Evolutionary conservation across 2,888 invertebrate genomes (phyloP).

Genomic region (Elmis aenea): DNA sequence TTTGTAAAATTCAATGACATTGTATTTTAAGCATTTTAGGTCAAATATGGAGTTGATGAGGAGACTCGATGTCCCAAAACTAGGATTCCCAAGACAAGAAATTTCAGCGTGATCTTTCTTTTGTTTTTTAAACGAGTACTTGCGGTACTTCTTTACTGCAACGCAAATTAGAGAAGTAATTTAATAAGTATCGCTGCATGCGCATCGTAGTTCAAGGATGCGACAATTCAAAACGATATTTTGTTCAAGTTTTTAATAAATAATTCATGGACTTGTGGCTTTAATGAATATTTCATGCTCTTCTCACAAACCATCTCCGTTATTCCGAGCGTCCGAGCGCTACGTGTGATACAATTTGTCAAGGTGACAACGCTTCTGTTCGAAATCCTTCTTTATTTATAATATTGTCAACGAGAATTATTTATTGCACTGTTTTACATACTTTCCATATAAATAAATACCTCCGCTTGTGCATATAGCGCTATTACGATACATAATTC

Average conservation of each 20-base stretch:
- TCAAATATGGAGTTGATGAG: too few species aligned
- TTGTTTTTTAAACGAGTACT: too few species aligned
- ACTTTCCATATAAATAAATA: constrained; percentile 26
- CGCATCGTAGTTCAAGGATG: too few species aligned
- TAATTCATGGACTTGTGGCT: constrained; percentile 15
- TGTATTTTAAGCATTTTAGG: too few species aligned
- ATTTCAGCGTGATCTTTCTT: too few species aligned
- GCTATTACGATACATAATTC: constrained; percentile 13
- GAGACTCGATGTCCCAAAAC: too few species aligned
- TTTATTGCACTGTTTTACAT: constrained; percentile 37
- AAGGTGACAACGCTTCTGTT: constrained; percentile 46
- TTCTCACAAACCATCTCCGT: constrained; percentile 5
- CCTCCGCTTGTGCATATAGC: constrained; percentile 17
- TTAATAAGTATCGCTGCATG: too few species aligned
- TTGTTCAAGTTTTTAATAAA: constrained; percentile 8
- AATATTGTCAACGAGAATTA: constrained; percentile 37
- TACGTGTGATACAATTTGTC: constrained; percentile 43
- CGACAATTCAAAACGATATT: too few species aligned
- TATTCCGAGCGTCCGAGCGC: constrained; percentile 13
- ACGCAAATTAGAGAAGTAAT: too few species aligned
- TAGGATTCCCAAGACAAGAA: too few species aligned
- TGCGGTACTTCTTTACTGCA: too few species aligned
- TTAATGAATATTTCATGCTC: constrained; percentile 13
- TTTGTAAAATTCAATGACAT: too few species aligned
- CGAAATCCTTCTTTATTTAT: constrained; percentile 35